Conservation (phyloP, 2,113 vertebrate genomes). For the Eulemur rufifrons region DNA sequence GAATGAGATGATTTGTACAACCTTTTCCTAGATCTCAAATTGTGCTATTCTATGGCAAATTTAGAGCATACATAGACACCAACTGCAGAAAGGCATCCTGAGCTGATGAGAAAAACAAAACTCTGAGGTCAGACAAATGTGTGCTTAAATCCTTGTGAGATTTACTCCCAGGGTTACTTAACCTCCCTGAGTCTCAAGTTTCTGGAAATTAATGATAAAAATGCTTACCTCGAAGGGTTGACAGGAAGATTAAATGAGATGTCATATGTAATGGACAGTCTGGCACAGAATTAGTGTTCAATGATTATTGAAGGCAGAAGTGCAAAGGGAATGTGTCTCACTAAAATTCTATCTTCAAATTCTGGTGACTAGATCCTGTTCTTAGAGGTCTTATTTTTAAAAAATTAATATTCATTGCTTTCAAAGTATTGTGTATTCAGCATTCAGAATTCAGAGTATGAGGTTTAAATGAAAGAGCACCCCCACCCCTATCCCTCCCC, state of each 20-base stretch:
- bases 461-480: neutral
- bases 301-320: neutral
- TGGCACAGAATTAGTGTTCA: neutral
- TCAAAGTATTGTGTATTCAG: neutral
- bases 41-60: neutral
- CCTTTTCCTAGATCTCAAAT: neutral
- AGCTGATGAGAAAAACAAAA: neutral
- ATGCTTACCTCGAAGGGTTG: neutral
- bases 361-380: neutral
- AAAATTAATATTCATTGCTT: neutral
- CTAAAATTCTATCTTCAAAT: neutral
- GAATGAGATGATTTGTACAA: neutral
- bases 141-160: neutral
- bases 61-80: neutral
- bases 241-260: neutral
- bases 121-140: neutral
- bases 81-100: neutral
- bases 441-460: neutral
- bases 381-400: neutral
- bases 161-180: neutral
- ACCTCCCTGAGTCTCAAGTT: neutral
- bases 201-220: neutral
- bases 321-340: neutral
- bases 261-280: rapidly evolving
- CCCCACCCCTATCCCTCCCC: neutral